phyloP scores from a whole-genome alignment of 2,113 vertebrate species.

The Mesembrinibis cayennensis region DNA sequence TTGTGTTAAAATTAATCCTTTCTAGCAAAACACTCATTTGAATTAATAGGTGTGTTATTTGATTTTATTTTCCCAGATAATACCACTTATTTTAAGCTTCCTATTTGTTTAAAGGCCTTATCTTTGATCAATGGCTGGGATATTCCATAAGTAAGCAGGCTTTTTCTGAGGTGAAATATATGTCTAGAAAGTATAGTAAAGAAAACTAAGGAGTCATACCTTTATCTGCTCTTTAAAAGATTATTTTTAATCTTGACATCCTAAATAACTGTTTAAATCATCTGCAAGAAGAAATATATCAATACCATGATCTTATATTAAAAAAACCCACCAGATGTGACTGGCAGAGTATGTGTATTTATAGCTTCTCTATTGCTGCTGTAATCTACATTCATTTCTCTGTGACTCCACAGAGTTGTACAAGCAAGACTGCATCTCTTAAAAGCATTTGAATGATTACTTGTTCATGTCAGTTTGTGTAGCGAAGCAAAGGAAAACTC shows the following conservation, averaged over 20 bases:
- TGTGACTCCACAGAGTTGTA: slow-evolving; percentile 43
- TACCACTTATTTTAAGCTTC: slow-evolving; percentile 6
- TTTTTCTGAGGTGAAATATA: neutral
- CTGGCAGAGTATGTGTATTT: slow-evolving; percentile 58
- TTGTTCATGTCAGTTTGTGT: slow-evolving; percentile 41
- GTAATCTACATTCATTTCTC: slow-evolving; percentile 69
- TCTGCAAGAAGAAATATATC: slow-evolving; percentile 59
- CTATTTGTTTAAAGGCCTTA: slow-evolving; percentile 3
- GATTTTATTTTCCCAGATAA: neutral
- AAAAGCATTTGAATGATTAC: slow-evolving; percentile 66
- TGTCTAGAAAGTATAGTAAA: neutral
- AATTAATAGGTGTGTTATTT: neutral
- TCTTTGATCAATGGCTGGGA: neutral
- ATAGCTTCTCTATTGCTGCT: slow-evolving; percentile 69
- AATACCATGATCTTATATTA: slow-evolving; percentile 41
- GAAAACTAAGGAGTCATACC: slow-evolving; percentile 16
- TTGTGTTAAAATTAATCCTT: neutral
- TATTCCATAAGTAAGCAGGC: neutral
- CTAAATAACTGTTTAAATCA: slow-evolving; percentile 59
- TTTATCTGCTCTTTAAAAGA: slow-evolving; percentile 52
- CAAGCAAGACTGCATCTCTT: slow-evolving; percentile 56
- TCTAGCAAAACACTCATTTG: neutral
- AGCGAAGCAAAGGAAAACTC: slow-evolving; percentile 36
- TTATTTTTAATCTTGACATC: slow-evolving; percentile 67
- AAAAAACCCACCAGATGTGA: slow-evolving; percentile 49